A percentile compares a stretch with the other conserved stretches of the same genome.
Evolutionary conservation across 2,797 vertebrate species (phyloP).

Genomic region (Hypotaenidia okinawae): DNA sequence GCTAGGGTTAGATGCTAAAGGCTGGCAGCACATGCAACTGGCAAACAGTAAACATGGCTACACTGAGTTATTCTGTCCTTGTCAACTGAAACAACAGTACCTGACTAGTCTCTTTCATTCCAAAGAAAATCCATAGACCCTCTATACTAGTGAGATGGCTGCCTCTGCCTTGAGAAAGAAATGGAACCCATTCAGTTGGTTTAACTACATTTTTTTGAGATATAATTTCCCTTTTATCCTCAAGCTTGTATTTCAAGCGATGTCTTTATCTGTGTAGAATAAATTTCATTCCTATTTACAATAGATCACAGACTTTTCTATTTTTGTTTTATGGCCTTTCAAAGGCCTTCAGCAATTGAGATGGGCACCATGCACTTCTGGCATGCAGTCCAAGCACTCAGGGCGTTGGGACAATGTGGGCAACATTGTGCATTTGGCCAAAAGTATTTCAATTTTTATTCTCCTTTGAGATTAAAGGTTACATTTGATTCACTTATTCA

Average conservation of each 20-base stretch:
- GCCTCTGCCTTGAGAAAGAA: background rate
- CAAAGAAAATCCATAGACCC: background rate
- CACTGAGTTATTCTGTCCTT: background rate
- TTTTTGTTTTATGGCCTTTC: background rate
- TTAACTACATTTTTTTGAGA: background rate
- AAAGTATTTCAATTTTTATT: background rate
- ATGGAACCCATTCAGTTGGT: background rate
- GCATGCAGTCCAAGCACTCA: background rate
- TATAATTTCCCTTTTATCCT: background rate
- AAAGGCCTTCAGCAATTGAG: background rate
- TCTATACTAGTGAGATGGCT: background rate
- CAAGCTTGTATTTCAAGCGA: background rate
- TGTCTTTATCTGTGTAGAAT: background rate
- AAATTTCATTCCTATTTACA: background rate
- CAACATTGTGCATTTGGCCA: background rate
- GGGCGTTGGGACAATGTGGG: background rate
- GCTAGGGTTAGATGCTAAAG: background rate
- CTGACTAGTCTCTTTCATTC: background rate
- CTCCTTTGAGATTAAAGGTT: background rate
- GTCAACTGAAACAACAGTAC: background rate
- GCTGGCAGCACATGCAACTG: background rate
- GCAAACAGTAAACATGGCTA: background rate
- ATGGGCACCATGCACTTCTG: background rate
- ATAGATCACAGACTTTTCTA: background rate
- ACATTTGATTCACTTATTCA: background rate